phyloP scores from a whole-genome alignment of 2,888 invertebrate genomes.

The Tortrix viridana region DNA sequence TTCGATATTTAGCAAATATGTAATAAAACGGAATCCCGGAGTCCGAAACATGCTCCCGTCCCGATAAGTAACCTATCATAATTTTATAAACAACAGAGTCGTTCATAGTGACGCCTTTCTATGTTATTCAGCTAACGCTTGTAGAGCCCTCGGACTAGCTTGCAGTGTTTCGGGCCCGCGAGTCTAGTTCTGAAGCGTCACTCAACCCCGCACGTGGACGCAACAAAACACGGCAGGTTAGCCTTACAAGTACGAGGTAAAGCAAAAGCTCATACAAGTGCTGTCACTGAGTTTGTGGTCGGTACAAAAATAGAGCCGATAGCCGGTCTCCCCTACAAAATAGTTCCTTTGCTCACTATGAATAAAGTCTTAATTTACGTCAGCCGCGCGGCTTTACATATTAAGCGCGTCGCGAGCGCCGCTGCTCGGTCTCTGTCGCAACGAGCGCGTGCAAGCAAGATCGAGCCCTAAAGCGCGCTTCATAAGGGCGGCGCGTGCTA shows the following conservation, averaged over 20 bases:
- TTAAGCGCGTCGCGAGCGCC: not conserved
- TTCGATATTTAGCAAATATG: conserved; percentile 10
- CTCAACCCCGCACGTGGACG: too few species aligned
- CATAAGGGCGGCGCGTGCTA: not conserved
- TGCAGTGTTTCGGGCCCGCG: not conserved
- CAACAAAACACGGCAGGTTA: too few species aligned
- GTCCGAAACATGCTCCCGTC: not conserved
- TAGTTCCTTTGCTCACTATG: conserved; percentile 58
- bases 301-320: conserved; percentile 75
- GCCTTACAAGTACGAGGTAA: not conserved
- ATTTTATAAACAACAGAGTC: not conserved
- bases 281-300: conserved; percentile 49
- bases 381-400: conserved; percentile 1
- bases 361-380: conserved; percentile 61
- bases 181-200: too few species aligned
- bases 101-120: too few species aligned
- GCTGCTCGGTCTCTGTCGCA: not conserved
- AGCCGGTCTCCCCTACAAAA: conserved; percentile 58
- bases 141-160: not conserved
- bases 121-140: not conserved
- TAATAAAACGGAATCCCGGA: conserved; percentile 5
- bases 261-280: not conserved
- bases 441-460: not conserved
- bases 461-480: not conserved
- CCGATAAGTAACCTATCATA: not conserved